These are phyloP conservation scores for Harpagifer antarcticus DNA, from an alignment of 2,797 vertebrate genomes.

Conservation along the genomic window DNA sequence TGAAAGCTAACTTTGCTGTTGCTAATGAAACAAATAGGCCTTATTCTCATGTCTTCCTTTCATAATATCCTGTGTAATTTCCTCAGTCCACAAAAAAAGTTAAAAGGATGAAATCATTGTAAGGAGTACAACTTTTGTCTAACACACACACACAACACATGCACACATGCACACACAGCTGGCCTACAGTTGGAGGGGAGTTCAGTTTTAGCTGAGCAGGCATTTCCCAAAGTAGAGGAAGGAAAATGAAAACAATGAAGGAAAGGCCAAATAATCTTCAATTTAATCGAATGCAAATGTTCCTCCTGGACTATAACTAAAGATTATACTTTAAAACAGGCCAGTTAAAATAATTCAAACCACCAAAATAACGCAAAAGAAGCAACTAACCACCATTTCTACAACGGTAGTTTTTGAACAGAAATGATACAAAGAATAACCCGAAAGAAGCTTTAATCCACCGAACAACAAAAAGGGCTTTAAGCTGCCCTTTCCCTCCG, in stretches of 20 bases:
- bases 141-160: constrained; percentile 21
- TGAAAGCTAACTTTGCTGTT: constrained; percentile 23
- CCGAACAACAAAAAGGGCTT: constrained; percentile 48
- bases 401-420: neutral
- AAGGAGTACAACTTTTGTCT: constrained; percentile 53
- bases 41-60: constrained; percentile 7
- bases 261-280: constrained; percentile 47
- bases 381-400: neutral
- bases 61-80: constrained; percentile 13
- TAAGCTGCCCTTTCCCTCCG: constrained; percentile 33
- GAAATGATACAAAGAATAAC: neutral
- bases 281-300: constrained; percentile 40
- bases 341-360: neutral
- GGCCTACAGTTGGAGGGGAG: constrained; percentile 36
- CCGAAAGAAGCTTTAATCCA: constrained; percentile 32
- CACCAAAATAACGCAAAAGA: neutral
- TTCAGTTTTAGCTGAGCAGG: constrained; percentile 78
- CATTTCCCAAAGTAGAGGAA: constrained; percentile 75
- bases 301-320: neutral
- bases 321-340: neutral
- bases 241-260: constrained; percentile 64
- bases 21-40: constrained; percentile 7
- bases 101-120: constrained; percentile 40
- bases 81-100: constrained; percentile 31
- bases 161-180: constrained; percentile 40